A percentile compares a stretch with the other conserved stretches of the same genome.
Evolutionary conservation across 2,888 invertebrate species (phyloP).

Genomic region (Leptinotarsa peninsularis): DNA sequence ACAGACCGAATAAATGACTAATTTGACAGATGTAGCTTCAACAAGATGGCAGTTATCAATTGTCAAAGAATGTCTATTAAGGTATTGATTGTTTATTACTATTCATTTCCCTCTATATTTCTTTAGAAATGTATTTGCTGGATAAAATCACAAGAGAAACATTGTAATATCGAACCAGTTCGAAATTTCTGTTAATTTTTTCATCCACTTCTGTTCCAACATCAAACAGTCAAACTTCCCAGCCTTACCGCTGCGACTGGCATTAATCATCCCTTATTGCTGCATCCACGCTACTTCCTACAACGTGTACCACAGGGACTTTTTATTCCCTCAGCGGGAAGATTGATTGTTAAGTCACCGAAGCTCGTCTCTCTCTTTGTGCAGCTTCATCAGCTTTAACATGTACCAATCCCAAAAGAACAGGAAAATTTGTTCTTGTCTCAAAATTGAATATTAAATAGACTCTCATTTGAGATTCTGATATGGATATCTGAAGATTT

Average conservation of each 20-base stretch:
- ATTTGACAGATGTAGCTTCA: too few relatives aligned
- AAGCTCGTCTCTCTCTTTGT: slow-evolving; percentile 43
- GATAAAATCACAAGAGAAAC: too few relatives aligned
- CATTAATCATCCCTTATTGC: slow-evolving; percentile 57
- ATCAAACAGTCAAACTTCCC: slow-evolving; percentile 34
- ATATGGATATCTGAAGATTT: background rate
- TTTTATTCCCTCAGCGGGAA: slow-evolving; percentile 47
- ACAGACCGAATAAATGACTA: too few relatives aligned
- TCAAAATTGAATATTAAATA: slow-evolving; percentile 9
- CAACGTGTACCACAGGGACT: slow-evolving; percentile 46
- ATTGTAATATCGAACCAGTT: too few relatives aligned
- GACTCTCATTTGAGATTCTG: background rate
- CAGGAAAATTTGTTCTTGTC: slow-evolving; percentile 43
- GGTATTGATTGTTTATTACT: too few relatives aligned
- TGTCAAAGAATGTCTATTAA: too few relatives aligned
- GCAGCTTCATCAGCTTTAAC: slow-evolving; percentile 44
- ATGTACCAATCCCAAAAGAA: slow-evolving; percentile 38
- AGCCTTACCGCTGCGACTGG: slow-evolving; percentile 45
- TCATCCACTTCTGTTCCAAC: background rate
- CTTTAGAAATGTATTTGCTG: too few relatives aligned
- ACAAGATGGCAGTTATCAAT: too few relatives aligned
- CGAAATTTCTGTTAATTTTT: background rate
- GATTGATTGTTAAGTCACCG: slow-evolving; percentile 49
- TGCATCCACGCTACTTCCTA: slow-evolving; percentile 44
- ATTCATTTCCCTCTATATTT: too few relatives aligned